These are phyloP conservation scores for Hassar affinis DNA, from an alignment of 2,113 vertebrate species.

Conservation along the genomic window DNA sequence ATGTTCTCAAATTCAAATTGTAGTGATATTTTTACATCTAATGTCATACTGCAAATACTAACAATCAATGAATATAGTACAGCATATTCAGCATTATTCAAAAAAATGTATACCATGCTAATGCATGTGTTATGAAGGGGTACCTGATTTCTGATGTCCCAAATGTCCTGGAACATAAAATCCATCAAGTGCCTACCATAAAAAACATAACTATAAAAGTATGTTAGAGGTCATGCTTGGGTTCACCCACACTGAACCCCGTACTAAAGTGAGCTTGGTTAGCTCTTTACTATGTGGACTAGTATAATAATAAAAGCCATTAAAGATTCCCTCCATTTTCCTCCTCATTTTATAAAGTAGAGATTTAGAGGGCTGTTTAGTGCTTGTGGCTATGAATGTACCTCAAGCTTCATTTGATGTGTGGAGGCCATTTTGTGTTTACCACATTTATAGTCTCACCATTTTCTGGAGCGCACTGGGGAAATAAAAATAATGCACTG, in stretches of 20 bases:
- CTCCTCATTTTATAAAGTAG: constrained; percentile 10
- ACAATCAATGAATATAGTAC: not conserved
- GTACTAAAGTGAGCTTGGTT: not conserved
- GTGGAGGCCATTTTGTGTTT: constrained; percentile 17
- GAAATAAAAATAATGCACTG: constrained; percentile 11
- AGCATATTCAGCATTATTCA: not conserved
- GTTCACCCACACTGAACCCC: no score
- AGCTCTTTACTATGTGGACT: not conserved
- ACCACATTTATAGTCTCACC: constrained; percentile 7
- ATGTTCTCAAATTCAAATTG: not conserved
- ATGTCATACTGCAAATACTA: not conserved
- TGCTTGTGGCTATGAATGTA: constrained; percentile 26
- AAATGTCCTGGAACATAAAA: constrained; percentile 7
- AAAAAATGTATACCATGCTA: not conserved
- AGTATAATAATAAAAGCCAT: not conserved
- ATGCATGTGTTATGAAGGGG: not conserved
- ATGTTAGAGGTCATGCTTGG: no score
- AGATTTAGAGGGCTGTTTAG: constrained; percentile 10
- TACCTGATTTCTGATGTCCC: not conserved
- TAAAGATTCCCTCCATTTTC: not conserved
- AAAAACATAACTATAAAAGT: constrained; percentile 3
- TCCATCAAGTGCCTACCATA: constrained; percentile 1
- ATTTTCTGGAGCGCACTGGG: constrained; percentile 10
- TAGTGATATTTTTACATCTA: not conserved
- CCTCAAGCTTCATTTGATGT: constrained; percentile 20